Percentiles rank a stretch among this genome's conserved stretches.
These are phyloP conservation scores for Oryzias woworae DNA, from an alignment of 2,113 vertebrate species.

Conservation along the genomic window DNA sequence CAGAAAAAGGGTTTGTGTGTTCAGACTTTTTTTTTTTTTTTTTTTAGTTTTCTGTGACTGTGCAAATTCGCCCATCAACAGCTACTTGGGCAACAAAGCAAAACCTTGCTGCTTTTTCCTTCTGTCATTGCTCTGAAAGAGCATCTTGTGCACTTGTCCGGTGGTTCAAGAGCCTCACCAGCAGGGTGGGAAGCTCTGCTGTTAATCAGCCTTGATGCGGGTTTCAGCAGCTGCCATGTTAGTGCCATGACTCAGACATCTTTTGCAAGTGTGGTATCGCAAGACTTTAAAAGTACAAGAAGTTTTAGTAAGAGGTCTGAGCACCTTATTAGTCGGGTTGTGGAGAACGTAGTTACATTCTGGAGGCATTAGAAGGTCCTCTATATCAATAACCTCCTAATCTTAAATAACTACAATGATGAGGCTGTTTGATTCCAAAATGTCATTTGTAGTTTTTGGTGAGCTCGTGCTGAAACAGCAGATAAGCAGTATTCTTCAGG, in stretches of 20 bases:
- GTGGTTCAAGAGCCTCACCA: slow-evolving; percentile 23
- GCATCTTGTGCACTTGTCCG: slow-evolving; percentile 33
- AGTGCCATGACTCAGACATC: slow-evolving; percentile 21
- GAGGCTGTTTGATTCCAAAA: slow-evolving; percentile 17
- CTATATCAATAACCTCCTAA: slow-evolving; percentile 5
- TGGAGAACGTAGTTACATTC: slow-evolving; percentile 47
- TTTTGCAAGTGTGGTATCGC: not conserved
- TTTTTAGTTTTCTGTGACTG: slow-evolving; percentile 55
- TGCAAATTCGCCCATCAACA: slow-evolving; percentile 44
- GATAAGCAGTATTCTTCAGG: slow-evolving; percentile 22
- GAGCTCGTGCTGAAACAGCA: slow-evolving; percentile 23
- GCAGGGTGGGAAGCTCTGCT: slow-evolving; percentile 35
- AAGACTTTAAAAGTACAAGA: slow-evolving; percentile 1
- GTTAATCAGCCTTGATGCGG: slow-evolving; percentile 17
- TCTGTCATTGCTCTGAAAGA: slow-evolving; percentile 18
- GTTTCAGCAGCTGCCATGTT: slow-evolving; percentile 28
- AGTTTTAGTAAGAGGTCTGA: slow-evolving; percentile 12
- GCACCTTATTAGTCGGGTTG: slow-evolving; percentile 27
- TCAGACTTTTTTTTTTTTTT: slow-evolving; percentile 16
- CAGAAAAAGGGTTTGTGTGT: slow-evolving; percentile 45
- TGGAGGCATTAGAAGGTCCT: slow-evolving; percentile 26
- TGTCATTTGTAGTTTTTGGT: slow-evolving; percentile 1
- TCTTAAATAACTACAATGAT: slow-evolving; percentile 6
- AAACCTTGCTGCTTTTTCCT: slow-evolving; percentile 27
- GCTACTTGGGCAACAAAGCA: slow-evolving; percentile 45